phyloP scores from a whole-genome alignment of 2,113 vertebrate species.

The Hemichromis elongatus region DNA sequence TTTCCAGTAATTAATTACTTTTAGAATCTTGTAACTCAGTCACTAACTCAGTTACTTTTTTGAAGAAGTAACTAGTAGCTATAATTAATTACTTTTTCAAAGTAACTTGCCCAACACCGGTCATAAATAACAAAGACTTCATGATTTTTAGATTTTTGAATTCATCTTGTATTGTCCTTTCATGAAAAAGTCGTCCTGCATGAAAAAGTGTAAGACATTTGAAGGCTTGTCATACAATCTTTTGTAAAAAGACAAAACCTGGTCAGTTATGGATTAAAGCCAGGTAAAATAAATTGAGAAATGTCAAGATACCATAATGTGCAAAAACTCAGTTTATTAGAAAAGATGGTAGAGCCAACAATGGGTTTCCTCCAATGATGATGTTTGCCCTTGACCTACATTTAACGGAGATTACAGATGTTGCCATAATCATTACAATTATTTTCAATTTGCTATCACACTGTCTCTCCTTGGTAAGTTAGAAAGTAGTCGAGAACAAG shows the following conservation, averaged over 20 bases:
- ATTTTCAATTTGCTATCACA: constrained; percentile 60
- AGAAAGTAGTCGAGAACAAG: constrained; percentile 26
- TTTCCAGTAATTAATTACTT: no score
- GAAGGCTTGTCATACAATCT: neutral
- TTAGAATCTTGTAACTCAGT: no score
- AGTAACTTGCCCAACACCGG: no score
- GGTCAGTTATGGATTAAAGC: neutral
- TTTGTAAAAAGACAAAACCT: neutral
- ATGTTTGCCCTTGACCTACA: constrained; percentile 53
- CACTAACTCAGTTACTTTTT: no score
- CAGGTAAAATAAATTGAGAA: neutral
- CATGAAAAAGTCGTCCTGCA: neutral
- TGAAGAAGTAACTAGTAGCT: no score
- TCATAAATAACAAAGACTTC: neutral
- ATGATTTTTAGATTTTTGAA: neutral
- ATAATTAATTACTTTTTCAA: no score
- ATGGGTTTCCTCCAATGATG: constrained; percentile 1
- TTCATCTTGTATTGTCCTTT: neutral
- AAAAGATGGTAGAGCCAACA: neutral
- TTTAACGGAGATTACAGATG: constrained; percentile 50
- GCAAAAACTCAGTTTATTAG: neutral
- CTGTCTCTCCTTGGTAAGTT: constrained; percentile 52
- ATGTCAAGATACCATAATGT: neutral
- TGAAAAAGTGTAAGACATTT: neutral
- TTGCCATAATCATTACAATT: constrained; percentile 57